A percentile compares a stretch with the other conserved stretches of the same genome.
phyloP scores from a whole-genome alignment of 35 echinoderm and acorn worm genomes.

The Strongylocentrotus purpuratus region DNA sequence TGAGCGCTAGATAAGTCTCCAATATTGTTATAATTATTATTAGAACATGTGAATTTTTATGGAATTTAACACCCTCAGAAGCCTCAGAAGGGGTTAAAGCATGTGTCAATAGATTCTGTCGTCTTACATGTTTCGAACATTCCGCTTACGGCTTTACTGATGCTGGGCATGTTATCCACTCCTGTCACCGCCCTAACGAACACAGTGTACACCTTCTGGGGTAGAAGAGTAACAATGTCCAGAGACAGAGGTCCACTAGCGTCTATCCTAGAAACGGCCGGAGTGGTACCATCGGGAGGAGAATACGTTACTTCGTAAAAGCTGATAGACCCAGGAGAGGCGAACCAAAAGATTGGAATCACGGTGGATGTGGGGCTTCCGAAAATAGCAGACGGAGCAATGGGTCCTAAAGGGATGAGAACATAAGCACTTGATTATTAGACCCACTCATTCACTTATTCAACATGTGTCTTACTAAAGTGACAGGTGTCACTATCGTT shows the following conservation, averaged over 20 bases:
- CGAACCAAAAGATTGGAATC: slow-evolving; percentile 46
- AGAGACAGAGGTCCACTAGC: background rate
- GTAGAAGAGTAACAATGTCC: background rate
- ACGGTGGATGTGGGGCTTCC: slow-evolving; percentile 25
- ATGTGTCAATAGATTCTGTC: no score
- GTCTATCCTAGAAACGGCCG: background rate
- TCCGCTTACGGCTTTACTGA: background rate
- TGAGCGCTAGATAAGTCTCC: no score
- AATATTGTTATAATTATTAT: no score
- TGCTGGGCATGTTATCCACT: no score
- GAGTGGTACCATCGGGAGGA: slow-evolving; percentile 33
- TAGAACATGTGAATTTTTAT: no score
- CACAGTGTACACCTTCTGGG: slow-evolving; percentile 11
- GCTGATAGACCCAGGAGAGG: slow-evolving; percentile 26
- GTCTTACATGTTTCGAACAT: slow-evolving; percentile 28
- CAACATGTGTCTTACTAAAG: no score
- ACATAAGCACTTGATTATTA: no score
- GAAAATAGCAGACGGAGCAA: background rate
- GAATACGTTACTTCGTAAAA: slow-evolving; percentile 47
- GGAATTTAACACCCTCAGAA: no score
- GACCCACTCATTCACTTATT: no score
- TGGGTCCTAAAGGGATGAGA: background rate
- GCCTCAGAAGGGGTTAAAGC: no score
- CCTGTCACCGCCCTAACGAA: slow-evolving; percentile 37
- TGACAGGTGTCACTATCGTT: no score